Conservation (phyloP, 2,888 invertebrate species). For the Hipparchia sbordonii region DNA sequence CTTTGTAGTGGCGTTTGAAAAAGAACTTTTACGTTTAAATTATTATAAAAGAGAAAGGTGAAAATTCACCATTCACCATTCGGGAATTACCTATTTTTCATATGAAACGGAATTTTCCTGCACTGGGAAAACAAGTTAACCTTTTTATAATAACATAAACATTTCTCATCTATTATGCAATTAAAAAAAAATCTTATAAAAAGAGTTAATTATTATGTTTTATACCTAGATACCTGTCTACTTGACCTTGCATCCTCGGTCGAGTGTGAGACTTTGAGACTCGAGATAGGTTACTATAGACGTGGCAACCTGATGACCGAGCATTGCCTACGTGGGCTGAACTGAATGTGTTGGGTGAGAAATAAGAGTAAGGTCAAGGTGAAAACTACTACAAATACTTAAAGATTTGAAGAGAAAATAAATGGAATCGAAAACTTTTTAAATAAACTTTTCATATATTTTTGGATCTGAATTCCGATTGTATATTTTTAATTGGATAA, state of each 20-base stretch:
- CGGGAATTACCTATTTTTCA: not conserved
- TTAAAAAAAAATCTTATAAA: slow-evolving; percentile 8
- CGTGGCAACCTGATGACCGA: not conserved
- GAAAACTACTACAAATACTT: no score
- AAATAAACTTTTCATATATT: no score
- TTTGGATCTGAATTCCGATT: no score
- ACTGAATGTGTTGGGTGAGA: not conserved
- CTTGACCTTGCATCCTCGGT: slow-evolving; percentile 20
- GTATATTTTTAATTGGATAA: no score
- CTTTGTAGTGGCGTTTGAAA: no score
- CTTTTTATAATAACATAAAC: not conserved
- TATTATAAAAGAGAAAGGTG: not conserved
- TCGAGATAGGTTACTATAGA: slow-evolving; percentile 9
- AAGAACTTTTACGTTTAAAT: no score
- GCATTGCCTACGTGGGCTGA: not conserved
- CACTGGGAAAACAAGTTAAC: not conserved
- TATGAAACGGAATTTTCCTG: not conserved
- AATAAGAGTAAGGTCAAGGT: not conserved
- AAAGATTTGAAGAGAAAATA: no score
- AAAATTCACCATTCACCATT: not conserved
- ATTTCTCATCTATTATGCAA: slow-evolving; percentile 1
- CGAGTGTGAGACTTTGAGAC: slow-evolving; percentile 3
- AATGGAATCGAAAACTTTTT: no score
- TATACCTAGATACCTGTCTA: not conserved
- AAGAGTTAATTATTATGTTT: slow-evolving; percentile 14